Base-by-base conservation (phyloP, 2,113 vertebrate genomes). In the Carassius auratus region DNA sequence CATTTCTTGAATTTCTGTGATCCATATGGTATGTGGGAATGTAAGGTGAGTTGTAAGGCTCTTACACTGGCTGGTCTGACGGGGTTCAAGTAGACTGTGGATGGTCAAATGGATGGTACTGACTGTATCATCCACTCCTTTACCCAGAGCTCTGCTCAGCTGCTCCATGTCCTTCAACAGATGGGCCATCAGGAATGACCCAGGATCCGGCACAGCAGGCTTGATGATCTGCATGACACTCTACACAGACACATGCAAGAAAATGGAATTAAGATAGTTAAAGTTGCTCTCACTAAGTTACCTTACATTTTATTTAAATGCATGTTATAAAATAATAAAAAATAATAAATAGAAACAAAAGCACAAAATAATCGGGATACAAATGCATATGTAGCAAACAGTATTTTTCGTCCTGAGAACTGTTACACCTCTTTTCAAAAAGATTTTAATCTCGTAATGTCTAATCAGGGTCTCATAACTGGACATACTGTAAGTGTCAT, bases 111-210 rank as follows among this genome's bases (percentile, higher is more conserved):
- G 97, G 55, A 96, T 57, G 1, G 91, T 57, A 1, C 57, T 94
- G 83, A 89, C 33, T 0, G 95, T 92, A 83, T 99, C 97, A 5
- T 99, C 98, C 0, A 92, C 90, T 1, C 96, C 96, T 86, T 92
- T 96, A 19, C 96, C 97, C 90, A 99, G 92, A 23, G 79, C 95
- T 85, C 26, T 94, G n/a, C 78, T 95, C 21, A 99, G 88, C 90
- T 96, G 96, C 59, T 93, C 89, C 87, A 98, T 2, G 89, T 98
- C 96, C 83, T 95, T 94, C 87, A 6, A 80, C 83, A 97, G 38
- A 26, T 99, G 98, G 55, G 82, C 90, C 84, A 91, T 80, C 48
- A 99, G 93, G 88, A 99, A 99, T 0, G 0, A 10, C 59, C 36
- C 82, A 0, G 92, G 85, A 0, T 97, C 42, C 0, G 0, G 0